phyloP scores from a whole-genome alignment of 1,140 invertebrate genomes.

The Lamellibrachia luymesi region DNA sequence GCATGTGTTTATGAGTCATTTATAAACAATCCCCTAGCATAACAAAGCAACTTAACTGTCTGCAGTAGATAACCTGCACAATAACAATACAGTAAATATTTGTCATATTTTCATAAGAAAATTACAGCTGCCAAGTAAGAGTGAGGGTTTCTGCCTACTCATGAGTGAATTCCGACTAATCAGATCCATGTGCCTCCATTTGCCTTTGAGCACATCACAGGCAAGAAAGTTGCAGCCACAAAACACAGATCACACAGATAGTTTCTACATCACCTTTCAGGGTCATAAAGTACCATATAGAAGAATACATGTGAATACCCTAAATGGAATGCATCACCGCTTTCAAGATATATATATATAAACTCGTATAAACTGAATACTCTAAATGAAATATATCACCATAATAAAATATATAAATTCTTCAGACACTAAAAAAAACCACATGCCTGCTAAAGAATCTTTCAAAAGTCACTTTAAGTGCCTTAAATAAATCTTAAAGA shows the following conservation, averaged over 20 bases:
- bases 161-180: neutral
- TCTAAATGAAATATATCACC: neutral
- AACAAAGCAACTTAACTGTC: neutral
- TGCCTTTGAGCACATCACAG: neutral
- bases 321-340: too few species aligned
- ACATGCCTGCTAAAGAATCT: too few species aligned
- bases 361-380: neutral
- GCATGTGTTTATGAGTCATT: neutral
- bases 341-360: neutral
- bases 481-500: too few species aligned
- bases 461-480: too few species aligned
- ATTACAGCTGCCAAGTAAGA: neutral
- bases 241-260: neutral
- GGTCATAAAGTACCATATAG: neutral
- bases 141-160: neutral
- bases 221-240: neutral
- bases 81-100: neutral
- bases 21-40: neutral
- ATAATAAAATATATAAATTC: neutral
- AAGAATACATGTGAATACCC: neutral
- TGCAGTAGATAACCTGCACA: too few species aligned
- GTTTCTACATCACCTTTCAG: neutral
- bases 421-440: too few species aligned
- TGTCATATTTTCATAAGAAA: neutral
- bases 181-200: neutral